Evolutionary conservation across 2,113 vertebrate genomes (phyloP).

Genomic region (Brachypodius melanocephalos): DNA sequence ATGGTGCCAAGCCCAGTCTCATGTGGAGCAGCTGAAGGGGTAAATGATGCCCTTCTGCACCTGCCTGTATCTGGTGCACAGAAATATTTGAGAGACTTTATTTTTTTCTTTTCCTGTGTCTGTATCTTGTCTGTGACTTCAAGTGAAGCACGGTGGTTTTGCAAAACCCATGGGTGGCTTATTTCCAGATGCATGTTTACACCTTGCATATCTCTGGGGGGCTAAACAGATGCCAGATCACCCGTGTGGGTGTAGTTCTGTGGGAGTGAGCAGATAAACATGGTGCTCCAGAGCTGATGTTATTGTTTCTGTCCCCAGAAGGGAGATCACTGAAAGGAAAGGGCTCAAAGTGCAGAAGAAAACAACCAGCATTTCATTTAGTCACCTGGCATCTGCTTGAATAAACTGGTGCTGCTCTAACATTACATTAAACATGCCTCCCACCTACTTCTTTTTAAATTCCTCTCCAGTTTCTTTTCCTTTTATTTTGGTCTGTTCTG

Average conservation of each 20-base stretch:
- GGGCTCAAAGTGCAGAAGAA: not conserved
- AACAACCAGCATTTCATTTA: not conserved
- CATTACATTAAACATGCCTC: not conserved
- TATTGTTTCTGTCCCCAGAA: not conserved
- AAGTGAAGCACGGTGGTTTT: not conserved
- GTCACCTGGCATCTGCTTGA: not conserved
- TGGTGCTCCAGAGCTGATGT: not conserved
- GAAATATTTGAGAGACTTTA: not conserved
- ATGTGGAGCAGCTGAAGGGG: fast-evolving
- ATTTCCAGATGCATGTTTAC: not conserved
- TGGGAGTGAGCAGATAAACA: not conserved
- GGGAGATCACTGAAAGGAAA: not conserved
- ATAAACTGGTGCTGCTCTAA: not conserved
- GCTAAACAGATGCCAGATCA: not conserved
- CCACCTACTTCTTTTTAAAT: not conserved
- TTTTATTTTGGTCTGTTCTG: not conserved
- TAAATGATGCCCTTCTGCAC: not conserved
- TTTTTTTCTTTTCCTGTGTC: fast-evolving
- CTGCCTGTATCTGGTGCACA: not conserved
- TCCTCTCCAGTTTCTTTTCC: not conserved
- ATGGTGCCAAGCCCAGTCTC: not conserved
- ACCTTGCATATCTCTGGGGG: not conserved
- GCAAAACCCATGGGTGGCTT: not conserved
- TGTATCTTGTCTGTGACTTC: not conserved
- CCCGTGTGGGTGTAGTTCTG: not conserved